Base-by-base conservation (phyloP, 2,113 vertebrate genomes). In the Vireo altiloquus region DNA sequence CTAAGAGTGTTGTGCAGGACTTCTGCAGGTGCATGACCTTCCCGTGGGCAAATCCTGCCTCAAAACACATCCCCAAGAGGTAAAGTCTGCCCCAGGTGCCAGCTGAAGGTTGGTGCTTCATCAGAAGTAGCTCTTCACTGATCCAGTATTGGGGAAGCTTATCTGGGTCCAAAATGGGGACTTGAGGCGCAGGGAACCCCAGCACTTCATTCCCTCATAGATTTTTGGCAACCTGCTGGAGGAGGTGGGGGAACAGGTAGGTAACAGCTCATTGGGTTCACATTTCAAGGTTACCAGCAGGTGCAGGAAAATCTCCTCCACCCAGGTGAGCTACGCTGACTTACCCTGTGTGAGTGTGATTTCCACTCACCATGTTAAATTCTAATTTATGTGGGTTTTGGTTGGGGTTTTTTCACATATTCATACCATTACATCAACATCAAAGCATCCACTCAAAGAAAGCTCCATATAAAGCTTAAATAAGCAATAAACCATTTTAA, bases 1-100 rank as follows among this genome's bases (percentile, higher is more conserved):
- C 1, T 3, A 20, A 57, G 30, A 15, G 28, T 0, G 0, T 1
- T 19, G 33, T 3, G 61, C 44, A 27, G 74, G 59, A 16, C 8
- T 37, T 5, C 18, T 60, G 89, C 49, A 15, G 5, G 0, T 4
- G 17, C 21, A 6, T 2, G 8, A 9, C 9, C 7, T 22, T 33
- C 6, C 77, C 47, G 1, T 1, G 39, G 72, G 56, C 56, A 64
- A 59, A 64, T 21, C 59, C 82, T 33, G 20, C 28, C 78, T 1
- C 30, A 1, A 18, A 65, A 8, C 63, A 4, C 63, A 4, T 23
- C 14, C n/a, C 80, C 60, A 15, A 12, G n/a, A 31, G 72, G 28
- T 6, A 2, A 28, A 13, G 25, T 8, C 53, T 10, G 11, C 5
- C 19, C 44, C 8, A 10, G n/a, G 53, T 1, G 47, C 7, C 39